Evolutionary conservation across 2,797 vertebrate species (phyloP).

Genomic region (Bradypus variegatus): DNA sequence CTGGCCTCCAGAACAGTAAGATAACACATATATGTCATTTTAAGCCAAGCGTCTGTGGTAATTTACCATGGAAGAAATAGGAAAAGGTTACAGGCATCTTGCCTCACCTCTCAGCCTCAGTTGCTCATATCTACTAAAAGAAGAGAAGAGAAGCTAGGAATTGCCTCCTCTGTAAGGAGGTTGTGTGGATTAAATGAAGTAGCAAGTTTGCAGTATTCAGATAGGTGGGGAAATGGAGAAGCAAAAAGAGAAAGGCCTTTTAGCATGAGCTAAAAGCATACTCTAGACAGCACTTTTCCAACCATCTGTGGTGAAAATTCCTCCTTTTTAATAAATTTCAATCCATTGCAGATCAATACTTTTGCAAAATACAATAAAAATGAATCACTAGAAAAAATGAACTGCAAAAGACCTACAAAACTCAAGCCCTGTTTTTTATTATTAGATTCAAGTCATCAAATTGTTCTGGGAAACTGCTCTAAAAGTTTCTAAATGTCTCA

Average conservation of each 20-base stretch:
- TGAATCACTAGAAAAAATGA: neutral
- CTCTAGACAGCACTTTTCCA: neutral
- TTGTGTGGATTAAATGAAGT: neutral
- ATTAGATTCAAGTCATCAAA: neutral
- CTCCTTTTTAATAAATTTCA: neutral
- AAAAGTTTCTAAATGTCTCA: neutral
- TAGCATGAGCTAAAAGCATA: too few relatives aligned
- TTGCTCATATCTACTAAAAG: neutral
- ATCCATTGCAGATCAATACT: neutral
- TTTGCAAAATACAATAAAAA: slow-evolving; percentile 2
- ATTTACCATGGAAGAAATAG: neutral
- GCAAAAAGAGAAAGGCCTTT: neutral
- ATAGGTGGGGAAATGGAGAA: neutral
- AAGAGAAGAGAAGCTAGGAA: neutral
- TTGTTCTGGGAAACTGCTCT: neutral
- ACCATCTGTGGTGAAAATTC: neutral
- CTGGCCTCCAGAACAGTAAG: neutral
- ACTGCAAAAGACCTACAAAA: neutral
- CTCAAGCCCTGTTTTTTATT: neutral
- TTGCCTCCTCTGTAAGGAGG: neutral
- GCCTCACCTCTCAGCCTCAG: neutral
- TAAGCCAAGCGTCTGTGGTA: neutral
- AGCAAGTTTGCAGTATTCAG: neutral
- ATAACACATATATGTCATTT: neutral
- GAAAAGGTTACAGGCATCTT: neutral